Percentiles rank a stretch among this genome's conserved stretches.
Evolutionary conservation across 2,888 invertebrate species (phyloP).

Genomic region (Pammene fasciana): DNA sequence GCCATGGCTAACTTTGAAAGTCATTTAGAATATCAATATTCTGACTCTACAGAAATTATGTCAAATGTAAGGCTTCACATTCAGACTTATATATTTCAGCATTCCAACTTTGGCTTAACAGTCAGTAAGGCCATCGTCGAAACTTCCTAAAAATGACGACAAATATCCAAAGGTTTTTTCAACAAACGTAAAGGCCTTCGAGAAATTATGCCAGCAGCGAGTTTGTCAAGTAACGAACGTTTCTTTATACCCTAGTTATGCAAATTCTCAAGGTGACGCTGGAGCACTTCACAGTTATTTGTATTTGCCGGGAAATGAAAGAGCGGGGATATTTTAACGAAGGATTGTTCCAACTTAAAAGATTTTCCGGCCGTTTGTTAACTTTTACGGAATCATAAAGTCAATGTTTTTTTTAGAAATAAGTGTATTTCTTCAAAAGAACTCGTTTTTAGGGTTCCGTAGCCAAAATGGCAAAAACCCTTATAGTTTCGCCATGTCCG

Average conservation of each 20-base stretch:
- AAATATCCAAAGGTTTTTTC: slow-evolving; percentile 27
- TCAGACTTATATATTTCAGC: not conserved
- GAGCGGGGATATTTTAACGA: slow-evolving; percentile 45
- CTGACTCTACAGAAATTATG: too few relatives aligned
- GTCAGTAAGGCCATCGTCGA: not conserved
- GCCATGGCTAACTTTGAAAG: too few relatives aligned
- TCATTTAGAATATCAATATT: too few relatives aligned
- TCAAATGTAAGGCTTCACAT: too few relatives aligned
- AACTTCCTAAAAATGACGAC: slow-evolving; percentile 29
- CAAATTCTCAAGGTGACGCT: slow-evolving; percentile 51
- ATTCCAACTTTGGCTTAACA: slow-evolving; percentile 10
- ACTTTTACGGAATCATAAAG: not conserved
- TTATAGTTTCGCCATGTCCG: too few relatives aligned
- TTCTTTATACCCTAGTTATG: slow-evolving; percentile 48
- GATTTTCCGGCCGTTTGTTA: slow-evolving; percentile 25
- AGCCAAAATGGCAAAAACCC: too few relatives aligned
- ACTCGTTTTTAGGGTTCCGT: not conserved
- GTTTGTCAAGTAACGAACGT: slow-evolving; percentile 50
- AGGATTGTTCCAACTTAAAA: slow-evolving; percentile 39
- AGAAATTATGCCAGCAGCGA: slow-evolving; percentile 50
- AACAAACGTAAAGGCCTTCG: slow-evolving; percentile 25
- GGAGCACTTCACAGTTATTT: slow-evolving; percentile 49
- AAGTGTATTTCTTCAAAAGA: not conserved
- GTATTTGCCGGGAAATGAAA: slow-evolving; percentile 49
- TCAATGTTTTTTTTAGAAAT: slow-evolving; percentile 15